Conservation (phyloP, 2,113 vertebrate species). For the Chaetodon auriga region DNA sequence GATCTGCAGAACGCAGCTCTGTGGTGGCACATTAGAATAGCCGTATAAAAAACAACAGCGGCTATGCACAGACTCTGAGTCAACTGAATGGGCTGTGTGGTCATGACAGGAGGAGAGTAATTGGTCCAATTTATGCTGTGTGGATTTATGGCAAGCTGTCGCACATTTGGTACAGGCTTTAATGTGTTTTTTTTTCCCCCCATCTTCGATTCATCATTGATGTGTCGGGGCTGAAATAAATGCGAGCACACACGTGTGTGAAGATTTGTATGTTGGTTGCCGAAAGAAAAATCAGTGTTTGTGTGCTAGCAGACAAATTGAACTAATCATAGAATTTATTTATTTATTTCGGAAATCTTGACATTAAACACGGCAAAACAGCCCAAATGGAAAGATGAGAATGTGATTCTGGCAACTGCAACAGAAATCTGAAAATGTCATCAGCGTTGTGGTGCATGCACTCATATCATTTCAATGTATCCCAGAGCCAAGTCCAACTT, state of each 20-base stretch:
- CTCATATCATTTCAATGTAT: slow-evolving; percentile 2
- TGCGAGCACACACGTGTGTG: background rate
- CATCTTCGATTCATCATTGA: slow-evolving; percentile 39
- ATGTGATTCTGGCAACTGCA: slow-evolving; percentile 5
- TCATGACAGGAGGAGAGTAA: slow-evolving; percentile 71
- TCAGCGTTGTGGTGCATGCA: slow-evolving; percentile 17
- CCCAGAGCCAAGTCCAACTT: slow-evolving; percentile 20
- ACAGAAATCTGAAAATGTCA: slow-evolving; percentile 51
- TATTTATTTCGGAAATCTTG: background rate
- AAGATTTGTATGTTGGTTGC: slow-evolving; percentile 27
- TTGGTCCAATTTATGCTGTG: slow-evolving; percentile 62
- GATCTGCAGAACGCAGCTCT: slow-evolving; percentile 48
- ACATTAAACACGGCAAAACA: slow-evolving; percentile 22
- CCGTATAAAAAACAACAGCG: slow-evolving; percentile 42
- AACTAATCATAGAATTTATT: slow-evolving; percentile 43
- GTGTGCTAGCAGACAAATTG: slow-evolving; percentile 40
- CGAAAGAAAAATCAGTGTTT: slow-evolving; percentile 2
- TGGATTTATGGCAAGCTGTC: slow-evolving; percentile 75
- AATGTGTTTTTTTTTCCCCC: slow-evolving; percentile 3
- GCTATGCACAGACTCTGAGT: slow-evolving; percentile 47
- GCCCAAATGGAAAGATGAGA: slow-evolving; percentile 37
- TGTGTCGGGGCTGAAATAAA: slow-evolving; percentile 51
- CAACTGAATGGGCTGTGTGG: slow-evolving; percentile 45
- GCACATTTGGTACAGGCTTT: slow-evolving; percentile 54
- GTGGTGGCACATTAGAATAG: slow-evolving; percentile 56